Percentiles rank a stretch among this genome's conserved stretches.
phyloP scores from a whole-genome alignment of 2,888 invertebrate species.

The Dastarcus helophoroides region DNA sequence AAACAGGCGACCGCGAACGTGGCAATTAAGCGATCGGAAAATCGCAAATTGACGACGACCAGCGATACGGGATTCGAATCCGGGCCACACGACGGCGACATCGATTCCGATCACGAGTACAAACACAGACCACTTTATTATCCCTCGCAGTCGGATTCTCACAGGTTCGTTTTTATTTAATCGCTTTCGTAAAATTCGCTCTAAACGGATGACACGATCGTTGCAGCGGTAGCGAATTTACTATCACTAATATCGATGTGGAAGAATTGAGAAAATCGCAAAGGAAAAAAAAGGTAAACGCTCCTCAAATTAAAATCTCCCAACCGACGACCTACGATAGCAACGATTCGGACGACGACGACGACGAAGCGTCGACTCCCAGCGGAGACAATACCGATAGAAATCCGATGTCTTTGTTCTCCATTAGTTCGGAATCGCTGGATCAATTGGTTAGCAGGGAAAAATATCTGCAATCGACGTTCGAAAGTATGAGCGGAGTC shows the following conservation, averaged over 20 bases:
- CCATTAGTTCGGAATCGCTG: slow-evolving; percentile 62
- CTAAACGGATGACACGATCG: background rate
- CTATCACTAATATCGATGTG: slow-evolving; percentile 79
- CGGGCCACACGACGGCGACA: slow-evolving; percentile 77
- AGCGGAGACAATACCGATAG: slow-evolving; percentile 72
- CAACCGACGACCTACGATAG: slow-evolving; percentile 40
- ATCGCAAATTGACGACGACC: slow-evolving; percentile 28
- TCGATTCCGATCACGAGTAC: slow-evolving; percentile 71
- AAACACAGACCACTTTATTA: slow-evolving; percentile 33
- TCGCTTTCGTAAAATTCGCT: background rate
- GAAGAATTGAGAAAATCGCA: slow-evolving; percentile 70
- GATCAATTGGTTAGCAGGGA: slow-evolving; percentile 46
- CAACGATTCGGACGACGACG: slow-evolving; percentile 63
- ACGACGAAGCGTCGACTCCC: slow-evolving; percentile 68
- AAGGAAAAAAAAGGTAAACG: slow-evolving; percentile 51
- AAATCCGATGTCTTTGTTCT: slow-evolving; percentile 57
- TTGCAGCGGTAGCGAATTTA: slow-evolving; percentile 56
- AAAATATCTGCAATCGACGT: slow-evolving; percentile 54
- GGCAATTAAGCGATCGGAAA: slow-evolving; percentile 8
- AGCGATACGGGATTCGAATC: slow-evolving; percentile 43
- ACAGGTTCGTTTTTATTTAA: slow-evolving; percentile 18
- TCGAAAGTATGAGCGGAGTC: slow-evolving; percentile 59
- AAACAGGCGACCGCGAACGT: slow-evolving; percentile 25
- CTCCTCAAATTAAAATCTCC: slow-evolving; percentile 32
- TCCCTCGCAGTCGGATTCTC: slow-evolving; percentile 28